Base-by-base conservation (phyloP, 2,113 vertebrate genomes). In the Labrus mixtus region DNA sequence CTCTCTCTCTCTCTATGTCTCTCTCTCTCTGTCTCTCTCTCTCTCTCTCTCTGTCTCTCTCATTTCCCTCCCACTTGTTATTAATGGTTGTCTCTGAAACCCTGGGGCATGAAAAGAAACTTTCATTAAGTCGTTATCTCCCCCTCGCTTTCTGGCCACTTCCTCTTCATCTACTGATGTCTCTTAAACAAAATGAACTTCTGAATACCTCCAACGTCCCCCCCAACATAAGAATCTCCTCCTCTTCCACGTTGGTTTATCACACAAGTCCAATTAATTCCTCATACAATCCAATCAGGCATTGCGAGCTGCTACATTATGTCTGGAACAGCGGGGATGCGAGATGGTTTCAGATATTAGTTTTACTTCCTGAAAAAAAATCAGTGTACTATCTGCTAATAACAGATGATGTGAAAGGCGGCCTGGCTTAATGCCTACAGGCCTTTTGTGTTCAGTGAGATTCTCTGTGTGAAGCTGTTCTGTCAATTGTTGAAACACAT, bases 121-220 rank as follows among this genome's bases (percentile, higher is more conserved):
- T 87, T 85, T 86, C 82, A 88, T 91, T 90, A 82, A 82, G 69
- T 78, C 17, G 36, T 75, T 83, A 82, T 85, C 84, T 90, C 57
- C 59, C 29, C 50, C 74, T 77, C 54, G 62, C 59, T 70, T 87
- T 61, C 61, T 73, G 57, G 13, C 74, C 56, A 67, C 79, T 78
- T 83, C 57, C 45, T 78, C 60, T 36, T 66, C 68, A 39, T 74
- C 76, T 71, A 68, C 76, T 84, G 76, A 86, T 79, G 76, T 82
- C 62, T 82, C 83, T 90, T 74, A 76, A 84, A 83, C 78, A 85
- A 84, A 89, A 86, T 85, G 39, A 89, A 90, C 77, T 85, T 82
- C 62, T 82, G 73, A 84, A 80, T 78, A 81, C 51, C 73, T 73
- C 76, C 55, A 71, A 62, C 51, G 16, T 10, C 39, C 59, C 39